These are phyloP conservation scores for Rhinella marina DNA, from an alignment of 2,797 vertebrate species.

Conservation along the genomic window DNA sequence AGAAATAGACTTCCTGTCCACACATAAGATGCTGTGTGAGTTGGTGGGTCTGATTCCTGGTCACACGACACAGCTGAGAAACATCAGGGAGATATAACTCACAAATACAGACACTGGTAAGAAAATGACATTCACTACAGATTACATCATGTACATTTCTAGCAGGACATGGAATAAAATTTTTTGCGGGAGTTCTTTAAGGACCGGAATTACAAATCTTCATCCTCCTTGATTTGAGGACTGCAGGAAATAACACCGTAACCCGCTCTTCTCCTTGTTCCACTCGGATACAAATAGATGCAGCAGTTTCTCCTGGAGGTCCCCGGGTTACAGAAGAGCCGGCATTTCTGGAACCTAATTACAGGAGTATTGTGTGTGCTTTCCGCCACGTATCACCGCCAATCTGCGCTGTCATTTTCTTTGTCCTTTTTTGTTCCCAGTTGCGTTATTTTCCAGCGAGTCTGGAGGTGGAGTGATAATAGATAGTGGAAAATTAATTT, in stretches of 20 bases:
- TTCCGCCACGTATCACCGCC: neutral
- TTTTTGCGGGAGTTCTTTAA: no score
- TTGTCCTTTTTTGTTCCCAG: neutral
- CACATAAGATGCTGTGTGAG: no score
- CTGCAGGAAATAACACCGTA: neutral
- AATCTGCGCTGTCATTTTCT: neutral
- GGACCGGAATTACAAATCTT: no score
- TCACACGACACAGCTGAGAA: no score
- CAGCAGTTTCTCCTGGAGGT: neutral
- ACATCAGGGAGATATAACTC: no score
- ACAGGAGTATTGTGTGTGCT: neutral
- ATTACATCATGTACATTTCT: no score
- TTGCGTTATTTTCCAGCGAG: conserved; percentile 2
- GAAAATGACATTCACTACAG: no score
- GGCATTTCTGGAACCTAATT: conserved; percentile 1
- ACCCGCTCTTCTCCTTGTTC: neutral
- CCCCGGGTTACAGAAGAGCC: neutral
- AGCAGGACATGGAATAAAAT: no score
- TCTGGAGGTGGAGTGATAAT: neutral
- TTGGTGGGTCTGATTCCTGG: no score
- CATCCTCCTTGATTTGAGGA: neutral
- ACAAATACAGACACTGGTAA: no score
- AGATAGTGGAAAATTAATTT: neutral
- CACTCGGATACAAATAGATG: neutral
- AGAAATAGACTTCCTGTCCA: no score